phyloP scores from a whole-genome alignment of 2,113 vertebrate species.

The Galemys pyrenaicus region DNA sequence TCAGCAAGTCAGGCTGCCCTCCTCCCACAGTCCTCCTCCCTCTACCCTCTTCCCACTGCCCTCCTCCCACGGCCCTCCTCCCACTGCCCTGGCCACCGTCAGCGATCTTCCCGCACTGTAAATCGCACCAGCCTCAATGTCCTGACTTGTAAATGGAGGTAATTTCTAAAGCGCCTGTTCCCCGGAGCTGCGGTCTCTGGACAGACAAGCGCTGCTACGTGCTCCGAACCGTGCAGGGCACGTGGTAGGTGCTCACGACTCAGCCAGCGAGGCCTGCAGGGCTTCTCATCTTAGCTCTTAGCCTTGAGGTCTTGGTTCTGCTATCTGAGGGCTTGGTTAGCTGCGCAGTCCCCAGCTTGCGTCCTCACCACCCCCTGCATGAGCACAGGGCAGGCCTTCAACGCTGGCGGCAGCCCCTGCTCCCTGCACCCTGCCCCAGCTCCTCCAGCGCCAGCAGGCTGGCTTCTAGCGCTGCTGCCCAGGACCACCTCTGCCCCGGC shows the following conservation, averaged over 20 bases:
- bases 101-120: not conserved
- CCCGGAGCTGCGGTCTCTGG: not conserved
- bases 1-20: not conserved
- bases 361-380: no score
- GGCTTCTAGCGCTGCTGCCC: not conserved
- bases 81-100: no score
- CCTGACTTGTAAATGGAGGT: not conserved
- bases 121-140: not conserved
- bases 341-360: not conserved
- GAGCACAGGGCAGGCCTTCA: no score
- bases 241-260: not conserved
- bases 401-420: no score
- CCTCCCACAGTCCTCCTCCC: no score
- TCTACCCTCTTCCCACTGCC: no score
- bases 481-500: no score
- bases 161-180: accelerated
- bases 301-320: not conserved
- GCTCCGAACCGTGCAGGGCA: not conserved
- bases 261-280: no score
- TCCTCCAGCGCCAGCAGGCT: not conserved
- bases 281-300: no score
- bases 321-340: not conserved
- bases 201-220: no score
- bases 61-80: no score
- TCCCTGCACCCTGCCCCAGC: no score